phyloP scores from a whole-genome alignment of 37 sponge, comb jelly and placozoan species.

The Halichondria panicea region DNA sequence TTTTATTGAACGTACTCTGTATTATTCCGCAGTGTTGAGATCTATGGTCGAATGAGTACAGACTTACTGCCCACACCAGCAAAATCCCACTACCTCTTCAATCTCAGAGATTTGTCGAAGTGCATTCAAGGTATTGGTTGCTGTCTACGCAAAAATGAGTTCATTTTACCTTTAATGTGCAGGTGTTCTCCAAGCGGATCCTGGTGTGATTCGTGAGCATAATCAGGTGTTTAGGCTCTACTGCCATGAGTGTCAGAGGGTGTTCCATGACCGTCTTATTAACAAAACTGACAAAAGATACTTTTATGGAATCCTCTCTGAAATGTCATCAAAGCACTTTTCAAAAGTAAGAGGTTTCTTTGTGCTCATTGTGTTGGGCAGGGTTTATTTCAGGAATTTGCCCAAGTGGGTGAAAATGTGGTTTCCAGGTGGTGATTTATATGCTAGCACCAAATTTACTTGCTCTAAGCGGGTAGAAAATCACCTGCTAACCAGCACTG shows the following conservation, averaged over 20 bases:
- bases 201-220: constrained; percentile 93
- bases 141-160: no score
- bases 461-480: no score
- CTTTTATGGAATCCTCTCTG: constrained; percentile 93
- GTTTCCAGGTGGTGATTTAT: no score
- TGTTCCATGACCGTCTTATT: constrained; percentile 97
- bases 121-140: constrained; percentile 85
- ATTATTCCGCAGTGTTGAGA: constrained; percentile 76
- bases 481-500: no score
- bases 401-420: no score
- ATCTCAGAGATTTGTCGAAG: constrained; percentile 96
- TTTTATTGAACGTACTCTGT: background rate
- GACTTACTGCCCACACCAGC: constrained; percentile 98
- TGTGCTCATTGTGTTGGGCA: no score
- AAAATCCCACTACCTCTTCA: constrained; percentile 98
- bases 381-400: background rate
- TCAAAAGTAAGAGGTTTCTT: constrained; percentile 62
- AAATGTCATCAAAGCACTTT: constrained; percentile 94
- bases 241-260: constrained; percentile 95
- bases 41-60: constrained; percentile 95
- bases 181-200: constrained; percentile 97
- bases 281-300: constrained; percentile 90
- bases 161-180: no score
- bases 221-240: constrained; percentile 89
- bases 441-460: no score